Base-by-base conservation (phyloP, 1,140 invertebrate genomes). In the Anoplolepis gracilipes region DNA sequence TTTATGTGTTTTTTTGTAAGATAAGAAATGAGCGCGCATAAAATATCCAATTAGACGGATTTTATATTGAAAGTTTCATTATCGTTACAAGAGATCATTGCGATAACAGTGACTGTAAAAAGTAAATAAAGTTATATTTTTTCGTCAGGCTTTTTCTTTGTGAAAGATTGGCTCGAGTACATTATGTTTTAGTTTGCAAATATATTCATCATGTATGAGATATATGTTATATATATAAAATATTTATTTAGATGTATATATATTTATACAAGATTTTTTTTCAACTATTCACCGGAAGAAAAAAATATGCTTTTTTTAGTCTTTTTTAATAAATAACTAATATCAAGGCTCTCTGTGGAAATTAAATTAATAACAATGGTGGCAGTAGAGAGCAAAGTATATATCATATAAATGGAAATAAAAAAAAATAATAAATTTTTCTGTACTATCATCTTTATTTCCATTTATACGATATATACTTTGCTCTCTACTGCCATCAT, bases 41-140 rank as follows among this genome's bases (percentile, higher is more conserved):
- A 82, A 82, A 46, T 46, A 19, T 8, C 33, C 33, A 39, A 82
- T 84, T 62, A 28, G 10, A 49, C 62, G 57, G 39, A 33, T 30
- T 53, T 53, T 8, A 55, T 53, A 79, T n/a, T 5, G 30, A 79
- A 39, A 46, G 39, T 6, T 79, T 79, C 5, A 67, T 61, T 82
- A 82, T 73, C 28, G 49, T 13, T 25, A 11, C 16, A 25, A 30
- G 53, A 70, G 36, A 42, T 69, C 25, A 22, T 69, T 79, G 33
- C 46, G 2, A 72, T 59, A 72, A 10, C 77, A 46, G 25, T 10
- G 28, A 22, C 28, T 10, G 28, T 70, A 36, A 67, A 55, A 72
- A 36, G 1, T 57, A 57, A 57, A 70, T 81, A 19, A 82, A 82
- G 46, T 81, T 59, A 59, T 36, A 39, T 73, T 81, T 42, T 4